Evolutionary conservation across 2,797 vertebrate genomes (phyloP).

Genomic region (Myotis pilosus): DNA sequence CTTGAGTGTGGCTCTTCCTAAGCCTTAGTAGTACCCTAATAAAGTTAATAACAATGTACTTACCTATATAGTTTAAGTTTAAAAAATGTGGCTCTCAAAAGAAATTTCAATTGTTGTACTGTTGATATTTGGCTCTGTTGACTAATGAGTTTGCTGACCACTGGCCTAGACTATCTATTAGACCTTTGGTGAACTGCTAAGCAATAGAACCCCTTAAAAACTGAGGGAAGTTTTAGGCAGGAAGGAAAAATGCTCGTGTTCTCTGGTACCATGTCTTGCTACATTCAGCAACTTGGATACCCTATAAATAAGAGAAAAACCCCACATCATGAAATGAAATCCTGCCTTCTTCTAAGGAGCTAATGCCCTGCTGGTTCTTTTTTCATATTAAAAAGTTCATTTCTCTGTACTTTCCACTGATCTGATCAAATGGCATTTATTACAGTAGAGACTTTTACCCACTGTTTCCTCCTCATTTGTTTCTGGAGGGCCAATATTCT

Average conservation of each 20-base stretch:
- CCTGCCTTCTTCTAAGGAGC: neutral
- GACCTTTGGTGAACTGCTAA: neutral
- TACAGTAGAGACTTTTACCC: constrained; percentile 69
- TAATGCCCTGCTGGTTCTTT: neutral
- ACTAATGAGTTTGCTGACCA: no score
- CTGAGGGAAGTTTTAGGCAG: neutral
- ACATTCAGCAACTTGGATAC: neutral
- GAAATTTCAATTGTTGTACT: no score
- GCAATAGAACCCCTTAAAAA: neutral
- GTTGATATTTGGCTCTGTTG: no score
- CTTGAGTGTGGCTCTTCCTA: no score
- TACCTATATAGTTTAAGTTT: no score
- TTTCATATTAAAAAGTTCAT: neutral
- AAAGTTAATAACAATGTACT: no score
- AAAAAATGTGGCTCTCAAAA: no score
- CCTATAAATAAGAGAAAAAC: neutral
- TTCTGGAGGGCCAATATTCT: constrained; percentile 82
- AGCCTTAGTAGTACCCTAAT: no score
- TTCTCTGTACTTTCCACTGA: neutral
- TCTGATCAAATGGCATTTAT: constrained; percentile 26
- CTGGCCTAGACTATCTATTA: neutral
- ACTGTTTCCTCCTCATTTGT: constrained; percentile 84
- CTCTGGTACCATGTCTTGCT: neutral
- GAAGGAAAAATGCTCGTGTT: neutral
- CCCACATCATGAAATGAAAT: neutral